These are phyloP conservation scores for Palythoa grandis DNA, from an alignment of 92 coral and sea anemone genomes.

Conservation along the genomic window DNA sequence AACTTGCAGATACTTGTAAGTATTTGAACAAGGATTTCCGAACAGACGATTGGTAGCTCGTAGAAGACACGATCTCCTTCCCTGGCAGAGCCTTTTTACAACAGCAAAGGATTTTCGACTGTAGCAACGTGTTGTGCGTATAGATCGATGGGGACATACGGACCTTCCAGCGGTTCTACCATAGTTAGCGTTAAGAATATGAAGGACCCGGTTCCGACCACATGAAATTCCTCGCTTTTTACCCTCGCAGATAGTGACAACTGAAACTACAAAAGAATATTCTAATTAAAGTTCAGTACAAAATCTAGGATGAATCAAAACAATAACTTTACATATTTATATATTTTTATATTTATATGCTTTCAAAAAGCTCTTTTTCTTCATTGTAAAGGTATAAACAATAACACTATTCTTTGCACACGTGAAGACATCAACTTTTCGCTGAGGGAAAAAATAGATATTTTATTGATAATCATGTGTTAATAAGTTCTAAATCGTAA, in stretches of 20 bases:
- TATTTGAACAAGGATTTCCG: slow-evolving; percentile 16
- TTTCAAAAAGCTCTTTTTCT: too few species aligned
- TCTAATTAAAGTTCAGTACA: neutral
- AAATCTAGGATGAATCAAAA: neutral
- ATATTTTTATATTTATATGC: too few species aligned
- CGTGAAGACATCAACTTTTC: too few species aligned
- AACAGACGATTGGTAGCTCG: neutral
- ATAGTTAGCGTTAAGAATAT: slow-evolving; percentile 20
- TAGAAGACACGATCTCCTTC: neutral
- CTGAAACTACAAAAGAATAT: neutral
- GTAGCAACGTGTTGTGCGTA: slow-evolving; percentile 20
- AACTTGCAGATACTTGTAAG: slow-evolving; percentile 27
- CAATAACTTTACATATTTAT: neutral
- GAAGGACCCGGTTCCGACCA: neutral
- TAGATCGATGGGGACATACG: slow-evolving; percentile 25
- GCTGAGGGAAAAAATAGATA: too few species aligned
- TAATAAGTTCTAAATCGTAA: too few species aligned
- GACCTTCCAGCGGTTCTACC: slow-evolving; percentile 35
- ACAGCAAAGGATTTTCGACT: slow-evolving; percentile 20
- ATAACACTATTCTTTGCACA: too few species aligned
- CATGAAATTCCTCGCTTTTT: slow-evolving; percentile 4
- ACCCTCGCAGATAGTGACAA: slow-evolving; percentile 17
- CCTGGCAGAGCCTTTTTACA: slow-evolving; percentile 17
- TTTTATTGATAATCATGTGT: too few species aligned
- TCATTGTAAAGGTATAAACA: too few species aligned